Base-by-base conservation (phyloP, 2,113 vertebrate genomes). In the Daboia siamensis region DNA sequence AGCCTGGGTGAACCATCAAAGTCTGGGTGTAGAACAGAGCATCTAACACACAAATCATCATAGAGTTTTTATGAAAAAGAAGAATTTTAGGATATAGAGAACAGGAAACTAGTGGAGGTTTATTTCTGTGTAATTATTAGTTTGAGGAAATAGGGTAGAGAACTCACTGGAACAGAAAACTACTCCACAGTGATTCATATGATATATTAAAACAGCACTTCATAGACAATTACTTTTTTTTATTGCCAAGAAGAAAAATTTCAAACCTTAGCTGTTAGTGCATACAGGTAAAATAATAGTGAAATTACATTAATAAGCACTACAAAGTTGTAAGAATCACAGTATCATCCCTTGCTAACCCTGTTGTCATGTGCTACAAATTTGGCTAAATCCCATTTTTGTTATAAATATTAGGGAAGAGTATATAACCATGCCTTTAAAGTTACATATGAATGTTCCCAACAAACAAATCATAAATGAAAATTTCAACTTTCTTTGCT, bases 101-200 rank as follows among this genome's bases (percentile, higher is more conserved):
- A 26, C 24, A 95, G 95, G 95, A 96, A 97, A 96, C 95, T 86
- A 74, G 7, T 88, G 91, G 93, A 21, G 8, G 15, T 80, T 87
- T 90, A 74, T 74, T 74, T 20, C 69, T 39, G n/a, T 74, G n/a
- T 39, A 74, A 74, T 74, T 74, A 74, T 74, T 74, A 74, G 39
- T 39, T 74, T 39, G 11, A 54, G 8, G 21, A 24, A 57, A 33
- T 95, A 96, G 94, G 52, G 93, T 52, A 87, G 94, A 93, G 95
- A 91, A 95, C 17, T 24, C 57, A 80, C 29, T 21, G 21, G 57
- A 46, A 57, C 44, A n/a, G n/a, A 39, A 29, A 87, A 90, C 39
- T 39, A 24, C 24, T 24, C 10, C 91, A 92, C 89, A 95, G 91
- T 95, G 51, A 56, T 90, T 94, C 2, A 89, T 0, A 24, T 93